These are phyloP conservation scores for Eutolmus rufibarbis DNA, from an alignment of 2,888 invertebrate species.

Conservation along the genomic window DNA sequence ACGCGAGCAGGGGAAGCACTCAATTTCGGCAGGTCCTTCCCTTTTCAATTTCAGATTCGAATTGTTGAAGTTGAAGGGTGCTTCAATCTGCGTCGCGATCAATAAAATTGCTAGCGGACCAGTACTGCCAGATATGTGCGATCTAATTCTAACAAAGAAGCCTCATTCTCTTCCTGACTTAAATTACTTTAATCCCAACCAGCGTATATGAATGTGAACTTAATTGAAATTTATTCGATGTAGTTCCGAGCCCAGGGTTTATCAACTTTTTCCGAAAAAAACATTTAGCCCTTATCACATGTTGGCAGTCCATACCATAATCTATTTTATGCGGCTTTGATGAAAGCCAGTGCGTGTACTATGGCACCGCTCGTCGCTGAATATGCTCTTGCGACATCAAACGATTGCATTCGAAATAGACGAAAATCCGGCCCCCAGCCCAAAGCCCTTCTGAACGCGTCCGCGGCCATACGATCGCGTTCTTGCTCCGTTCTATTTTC, in stretches of 20 bases:
- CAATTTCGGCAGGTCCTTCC: background rate
- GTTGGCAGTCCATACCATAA: background rate
- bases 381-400: background rate
- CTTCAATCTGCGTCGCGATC: background rate
- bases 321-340: background rate
- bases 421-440: background rate
- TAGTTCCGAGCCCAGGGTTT: background rate
- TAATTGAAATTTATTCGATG: background rate
- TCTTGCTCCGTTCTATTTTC: background rate
- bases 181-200: background rate
- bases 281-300: background rate
- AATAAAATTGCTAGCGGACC: background rate
- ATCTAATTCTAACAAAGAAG: background rate
- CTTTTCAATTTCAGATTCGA: background rate
- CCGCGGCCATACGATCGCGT: background rate
- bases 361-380: background rate
- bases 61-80: background rate
- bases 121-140: background rate
- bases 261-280: background rate
- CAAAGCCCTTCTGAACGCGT: background rate
- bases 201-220: background rate
- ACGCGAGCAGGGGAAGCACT: background rate
- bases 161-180: background rate
- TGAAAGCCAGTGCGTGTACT: background rate
- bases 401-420: slow-evolving; percentile 30